phyloP scores from a whole-genome alignment of 1,140 invertebrate species.

The Oedothorax gibbosus region DNA sequence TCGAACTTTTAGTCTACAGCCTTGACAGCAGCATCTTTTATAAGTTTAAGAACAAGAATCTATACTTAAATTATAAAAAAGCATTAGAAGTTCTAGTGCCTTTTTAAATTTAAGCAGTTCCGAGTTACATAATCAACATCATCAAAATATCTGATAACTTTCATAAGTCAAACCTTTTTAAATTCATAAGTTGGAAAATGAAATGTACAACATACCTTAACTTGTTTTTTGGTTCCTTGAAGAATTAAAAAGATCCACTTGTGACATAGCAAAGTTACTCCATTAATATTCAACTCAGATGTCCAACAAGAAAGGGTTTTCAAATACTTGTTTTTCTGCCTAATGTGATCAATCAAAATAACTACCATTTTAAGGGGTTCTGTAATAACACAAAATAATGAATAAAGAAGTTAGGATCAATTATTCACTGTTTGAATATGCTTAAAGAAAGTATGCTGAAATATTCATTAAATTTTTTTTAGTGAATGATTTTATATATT shows the following conservation, averaged over 20 bases:
- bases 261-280: constrained; percentile 8
- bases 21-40: not conserved
- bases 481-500: too few species aligned
- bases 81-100: too few species aligned
- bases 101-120: too few species aligned
- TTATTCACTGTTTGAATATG: not conserved
- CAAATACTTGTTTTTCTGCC: constrained; percentile 29
- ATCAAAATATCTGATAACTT: too few species aligned
- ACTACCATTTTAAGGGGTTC: not conserved
- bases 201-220: constrained; percentile 23
- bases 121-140: too few species aligned
- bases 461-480: too few species aligned
- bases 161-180: too few species aligned
- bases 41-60: not conserved
- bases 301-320: constrained; percentile 25
- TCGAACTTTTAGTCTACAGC: too few species aligned
- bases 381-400: not conserved
- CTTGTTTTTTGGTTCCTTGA: constrained; percentile 23
- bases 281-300: constrained; percentile 24
- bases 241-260: constrained; percentile 44
- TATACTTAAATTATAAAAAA: not conserved
- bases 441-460: not conserved
- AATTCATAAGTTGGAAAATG: too few species aligned
- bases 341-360: constrained; percentile 43
- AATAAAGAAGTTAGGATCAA: not conserved